Evolutionary conservation across 2,113 vertebrate genomes (phyloP), one percentile per base, ranked within the genome.

Genomic region (Bufo gargarizans): DNA sequence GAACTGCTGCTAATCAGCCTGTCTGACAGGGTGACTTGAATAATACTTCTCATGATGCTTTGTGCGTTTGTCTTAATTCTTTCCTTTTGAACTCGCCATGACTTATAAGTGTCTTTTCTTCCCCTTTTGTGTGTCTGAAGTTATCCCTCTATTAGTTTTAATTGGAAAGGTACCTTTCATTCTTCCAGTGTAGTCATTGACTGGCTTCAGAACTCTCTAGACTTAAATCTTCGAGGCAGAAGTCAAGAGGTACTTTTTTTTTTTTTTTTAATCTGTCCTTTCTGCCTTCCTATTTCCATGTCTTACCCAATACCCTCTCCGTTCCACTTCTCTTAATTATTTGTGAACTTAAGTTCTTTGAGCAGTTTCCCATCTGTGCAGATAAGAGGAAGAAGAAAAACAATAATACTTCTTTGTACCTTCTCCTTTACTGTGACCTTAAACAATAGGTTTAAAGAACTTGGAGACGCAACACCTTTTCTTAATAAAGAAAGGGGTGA

Each of bases 151-250:
- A 95, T 95, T 94, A 95, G 93, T 93, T 94, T 94, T 95, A 96
- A 95, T 96, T 96, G 95, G 93, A 95, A 95, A 95, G 93, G 93
- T 93, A 92, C 89, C 93, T 95, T 96, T 96, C 94, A 93, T 95
- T 94, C 93, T 92, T 91, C 88, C 22, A 92, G 92, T 91, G 90
- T 91, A 94, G 93, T 96, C 90, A 86, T 90, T 91, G 86, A 90
- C 92, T 95, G 92, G 93, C 91, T 93, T 95, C 91, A 94, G 92
- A 94, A 95, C 94, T 94, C 92, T 90, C 91, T 90, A 91, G 90
- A 91, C 90, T 93, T 90, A 95, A 94, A 94, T 95, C 91, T 93
- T 93, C 92, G 91, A 90, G 91, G 90, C 90, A 94, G 92, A 84
- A 88, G 87, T 88, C 91, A 94, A 94, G 94, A 95, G 93, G 90